Evolutionary conservation across 2,797 vertebrate genomes (phyloP), one percentile per base, ranked within the genome.

Genomic region (Simalia tracyae): DNA sequence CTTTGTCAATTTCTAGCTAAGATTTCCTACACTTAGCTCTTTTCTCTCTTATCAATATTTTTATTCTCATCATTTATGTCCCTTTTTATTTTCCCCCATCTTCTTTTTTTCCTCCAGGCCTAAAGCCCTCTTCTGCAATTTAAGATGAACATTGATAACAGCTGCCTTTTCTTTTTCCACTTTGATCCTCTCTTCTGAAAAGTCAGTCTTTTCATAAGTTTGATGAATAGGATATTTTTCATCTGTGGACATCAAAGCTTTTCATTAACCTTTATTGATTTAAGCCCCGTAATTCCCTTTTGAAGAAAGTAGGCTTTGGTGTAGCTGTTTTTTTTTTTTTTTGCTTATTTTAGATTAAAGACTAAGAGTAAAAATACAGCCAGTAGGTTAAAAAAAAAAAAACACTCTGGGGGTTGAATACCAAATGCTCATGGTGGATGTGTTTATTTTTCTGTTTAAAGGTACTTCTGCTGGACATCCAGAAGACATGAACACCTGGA

Each of bases 171-270:
- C 90, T 12, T 88, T 90, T 91, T 9, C 3, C 91, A 56, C 66
- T 94, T 92, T 92, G 88, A 92, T 92, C 91, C 24, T 94, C 56
- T 92, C 91, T 94, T 86, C 31, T 87, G 0, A 0, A 94, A 95
- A 95, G 36, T 91, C 92, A 76, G 90, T 94, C 89, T 64, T 94
- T 95, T 84, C 89, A n/a, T 46, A 89, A 88, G 56, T 88, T 63
- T 91, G 50, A 84, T 72, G 92, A 94, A 96, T 95, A 94, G 6
- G 95, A 59, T 8, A 59, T 95, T 96, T 96, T 95, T 93, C 64
- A 90, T 94, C 95, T 94, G 92, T 91, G 95, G 93, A 89, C 91
- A 94, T 94, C 92, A 95, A 94, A 95, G 61, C 57, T 88, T 91
- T 93, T 92, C 88, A 85, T 50, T 84, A 92, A 89, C 57, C 87